phyloP scores from a whole-genome alignment of 1,140 invertebrate genomes.

The Brachionus rotundiformis region DNA sequence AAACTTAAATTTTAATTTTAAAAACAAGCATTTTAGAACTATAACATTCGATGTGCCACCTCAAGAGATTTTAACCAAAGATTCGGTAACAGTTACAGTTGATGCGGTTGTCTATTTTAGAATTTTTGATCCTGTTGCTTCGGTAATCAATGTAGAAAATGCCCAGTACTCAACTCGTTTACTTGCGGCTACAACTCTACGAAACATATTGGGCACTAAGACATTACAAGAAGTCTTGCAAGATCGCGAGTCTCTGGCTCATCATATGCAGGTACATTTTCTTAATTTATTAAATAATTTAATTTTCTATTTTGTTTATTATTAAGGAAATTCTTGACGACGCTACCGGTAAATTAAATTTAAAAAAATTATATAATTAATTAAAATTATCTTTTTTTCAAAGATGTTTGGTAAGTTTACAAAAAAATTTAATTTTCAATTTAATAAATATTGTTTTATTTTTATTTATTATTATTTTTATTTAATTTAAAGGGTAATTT shows the following conservation, averaged over 20 bases:
- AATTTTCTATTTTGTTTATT: conserved; percentile 5
- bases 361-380: not conserved
- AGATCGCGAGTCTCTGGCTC: conserved; percentile 52
- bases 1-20: not conserved
- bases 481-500: conserved; percentile 23
- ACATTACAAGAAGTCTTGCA: conserved; percentile 53
- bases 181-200: conserved; percentile 53
- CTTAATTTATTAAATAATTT: not conserved
- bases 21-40: conserved; percentile 19
- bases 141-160: conserved; percentile 54
- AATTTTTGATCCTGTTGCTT: conserved; percentile 50
- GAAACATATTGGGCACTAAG: conserved; percentile 54
- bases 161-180: conserved; percentile 53
- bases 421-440: not conserved
- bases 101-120: conserved; percentile 49
- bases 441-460: not conserved
- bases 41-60: conserved; percentile 54
- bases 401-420: conserved; percentile 49
- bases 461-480: not conserved
- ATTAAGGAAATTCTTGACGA: conserved; percentile 51
- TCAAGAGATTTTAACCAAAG: conserved; percentile 54
- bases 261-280: conserved; percentile 47
- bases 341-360: conserved; percentile 35
- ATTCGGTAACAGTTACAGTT: conserved; percentile 54
- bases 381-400: not conserved